Percentiles rank a stretch among this genome's conserved stretches.
These are phyloP conservation scores for Hanleya hanleyi DNA, from an alignment of 2,888 invertebrate species.

Conservation along the genomic window DNA sequence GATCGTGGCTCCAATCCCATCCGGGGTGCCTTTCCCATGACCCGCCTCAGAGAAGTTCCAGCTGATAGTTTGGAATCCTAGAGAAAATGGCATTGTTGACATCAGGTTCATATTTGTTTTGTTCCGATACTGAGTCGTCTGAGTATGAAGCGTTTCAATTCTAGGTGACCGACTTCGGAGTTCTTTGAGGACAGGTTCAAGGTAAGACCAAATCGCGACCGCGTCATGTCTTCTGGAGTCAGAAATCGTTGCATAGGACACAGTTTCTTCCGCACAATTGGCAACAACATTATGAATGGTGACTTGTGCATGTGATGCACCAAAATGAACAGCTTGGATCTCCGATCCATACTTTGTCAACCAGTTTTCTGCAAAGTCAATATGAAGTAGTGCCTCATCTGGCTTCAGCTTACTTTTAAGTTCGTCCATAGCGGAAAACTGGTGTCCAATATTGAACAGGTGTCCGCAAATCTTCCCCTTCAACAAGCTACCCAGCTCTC, in stretches of 20 bases:
- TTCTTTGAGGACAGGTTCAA: conserved; percentile 55
- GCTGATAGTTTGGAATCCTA: conserved; percentile 48
- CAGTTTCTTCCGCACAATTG: conserved; percentile 38
- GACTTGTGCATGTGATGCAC: conserved; percentile 53
- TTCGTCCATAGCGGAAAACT: conserved; percentile 25
- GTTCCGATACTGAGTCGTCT: conserved; percentile 68
- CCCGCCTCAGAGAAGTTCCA: conserved; percentile 68
- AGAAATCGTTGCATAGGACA: conserved; percentile 57
- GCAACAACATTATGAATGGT: conserved; percentile 70
- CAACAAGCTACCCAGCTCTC: conserved; percentile 13
- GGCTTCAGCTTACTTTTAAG: conserved; percentile 38
- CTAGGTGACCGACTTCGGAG: conserved; percentile 12
- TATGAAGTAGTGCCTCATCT: conserved; percentile 48
- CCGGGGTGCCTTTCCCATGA: conserved; percentile 66
- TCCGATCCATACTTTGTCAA: conserved; percentile 62
- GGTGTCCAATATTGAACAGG: conserved; percentile 37
- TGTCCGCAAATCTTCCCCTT: conserved; percentile 23
- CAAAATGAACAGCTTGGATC: conserved; percentile 67
- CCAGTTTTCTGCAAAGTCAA: conserved; percentile 72
- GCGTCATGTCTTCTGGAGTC: conserved; percentile 60
- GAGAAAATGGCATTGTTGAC: conserved; percentile 25
- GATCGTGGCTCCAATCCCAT: conserved; percentile 60
- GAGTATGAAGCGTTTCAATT: conserved; percentile 34
- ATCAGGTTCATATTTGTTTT: conserved; percentile 66
- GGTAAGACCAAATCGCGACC: conserved; percentile 70